Percentiles rank a stretch among this genome's conserved stretches.
Conservation (phyloP, 2,797 vertebrate species). For the Parauchenoglanis punctatus region DNA sequence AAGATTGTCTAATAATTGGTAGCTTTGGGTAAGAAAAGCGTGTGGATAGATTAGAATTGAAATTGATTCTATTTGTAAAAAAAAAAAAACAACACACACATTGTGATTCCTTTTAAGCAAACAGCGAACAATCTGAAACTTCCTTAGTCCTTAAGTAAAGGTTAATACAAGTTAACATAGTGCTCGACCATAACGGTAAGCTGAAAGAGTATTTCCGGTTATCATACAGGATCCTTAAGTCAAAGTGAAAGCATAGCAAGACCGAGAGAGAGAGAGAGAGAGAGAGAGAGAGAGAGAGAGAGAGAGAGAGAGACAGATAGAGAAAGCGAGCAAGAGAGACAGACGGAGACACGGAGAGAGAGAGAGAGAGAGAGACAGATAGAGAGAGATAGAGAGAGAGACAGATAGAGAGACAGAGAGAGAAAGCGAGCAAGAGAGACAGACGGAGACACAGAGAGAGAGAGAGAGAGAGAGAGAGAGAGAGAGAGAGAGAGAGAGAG, state of each 20-base stretch:
- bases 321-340: no score
- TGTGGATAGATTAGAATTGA: conserved; percentile 2
- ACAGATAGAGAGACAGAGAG: conserved; percentile 18
- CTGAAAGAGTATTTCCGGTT: conserved; percentile 35
- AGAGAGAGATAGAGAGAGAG: no score
- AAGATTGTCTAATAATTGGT: neutral
- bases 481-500: conserved; percentile 34
- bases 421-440: conserved; percentile 14
- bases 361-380: no score
- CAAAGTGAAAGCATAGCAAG: conserved; percentile 42
- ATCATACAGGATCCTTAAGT: conserved; percentile 29
- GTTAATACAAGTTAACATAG: neutral
- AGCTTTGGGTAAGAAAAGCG: neutral
- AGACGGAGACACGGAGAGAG: no score
- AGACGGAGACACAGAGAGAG: neutral
- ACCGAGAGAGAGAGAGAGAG: conserved; percentile 47
- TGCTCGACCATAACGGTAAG: neutral
- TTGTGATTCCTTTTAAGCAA: neutral
- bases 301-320: no score
- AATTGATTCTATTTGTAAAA: neutral
- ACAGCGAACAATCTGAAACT: neutral
- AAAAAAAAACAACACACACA: neutral
- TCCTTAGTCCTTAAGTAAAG: conserved; percentile 7
- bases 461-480: conserved; percentile 28
- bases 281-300: no score